Conservation (phyloP, 2,888 invertebrate genomes). For the Creontiades dilutus region DNA sequence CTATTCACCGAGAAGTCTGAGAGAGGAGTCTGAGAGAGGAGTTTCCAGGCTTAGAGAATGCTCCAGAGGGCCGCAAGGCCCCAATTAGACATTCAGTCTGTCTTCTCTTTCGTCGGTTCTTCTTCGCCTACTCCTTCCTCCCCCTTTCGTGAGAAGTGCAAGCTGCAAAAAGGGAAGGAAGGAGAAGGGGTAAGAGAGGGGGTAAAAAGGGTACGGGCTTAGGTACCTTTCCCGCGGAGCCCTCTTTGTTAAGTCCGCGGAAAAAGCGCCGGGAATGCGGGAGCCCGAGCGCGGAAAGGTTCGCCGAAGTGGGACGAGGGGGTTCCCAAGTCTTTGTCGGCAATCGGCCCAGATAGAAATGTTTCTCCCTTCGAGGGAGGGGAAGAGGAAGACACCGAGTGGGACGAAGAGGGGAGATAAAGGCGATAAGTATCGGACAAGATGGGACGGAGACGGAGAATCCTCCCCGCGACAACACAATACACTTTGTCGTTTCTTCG, state of each 20-base stretch:
- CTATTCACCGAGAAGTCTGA: constrained; percentile 62
- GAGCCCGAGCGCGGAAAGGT: too few relatives aligned
- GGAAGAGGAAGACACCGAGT: too few relatives aligned
- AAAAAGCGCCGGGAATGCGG: constrained; percentile 44
- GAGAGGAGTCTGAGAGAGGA: not conserved
- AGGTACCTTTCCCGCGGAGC: not conserved
- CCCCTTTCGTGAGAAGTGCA: not conserved
- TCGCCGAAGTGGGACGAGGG: not conserved
- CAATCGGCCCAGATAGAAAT: constrained; percentile 52
- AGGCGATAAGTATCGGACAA: constrained; percentile 10
- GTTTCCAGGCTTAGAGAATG: constrained; percentile 29
- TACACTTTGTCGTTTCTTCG: constrained; percentile 59
- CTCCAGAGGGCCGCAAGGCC: not conserved
- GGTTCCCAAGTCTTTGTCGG: constrained; percentile 36
- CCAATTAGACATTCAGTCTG: constrained; percentile 62
- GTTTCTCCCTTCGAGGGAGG: not conserved
- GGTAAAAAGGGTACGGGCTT: not conserved
- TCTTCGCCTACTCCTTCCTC: not conserved
- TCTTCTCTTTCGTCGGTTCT: not conserved
- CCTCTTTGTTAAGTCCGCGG: constrained; percentile 47
- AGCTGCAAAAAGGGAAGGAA: not conserved
- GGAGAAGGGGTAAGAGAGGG: not conserved
- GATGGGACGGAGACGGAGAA: not conserved
- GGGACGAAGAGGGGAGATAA: not conserved
- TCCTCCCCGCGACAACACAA: constrained; percentile 55